These are phyloP conservation scores for Sinhomidia bicolor DNA, from an alignment of 2,888 invertebrate genomes.

Conservation along the genomic window DNA sequence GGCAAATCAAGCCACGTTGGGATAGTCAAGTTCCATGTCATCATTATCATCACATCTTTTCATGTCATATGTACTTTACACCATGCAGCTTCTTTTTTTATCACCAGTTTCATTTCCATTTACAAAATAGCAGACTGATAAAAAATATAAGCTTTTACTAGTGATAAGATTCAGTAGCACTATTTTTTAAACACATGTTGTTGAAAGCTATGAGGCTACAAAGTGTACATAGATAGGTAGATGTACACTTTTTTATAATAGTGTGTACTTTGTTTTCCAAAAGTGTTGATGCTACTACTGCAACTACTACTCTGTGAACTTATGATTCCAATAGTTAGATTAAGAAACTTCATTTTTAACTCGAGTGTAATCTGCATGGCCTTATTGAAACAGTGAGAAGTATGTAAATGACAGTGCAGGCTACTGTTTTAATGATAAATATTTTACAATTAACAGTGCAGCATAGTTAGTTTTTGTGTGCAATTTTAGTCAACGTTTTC, in stretches of 20 bases:
- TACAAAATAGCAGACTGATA: conserved; percentile 62
- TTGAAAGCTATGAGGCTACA: conserved; percentile 37
- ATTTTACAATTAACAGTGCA: neutral
- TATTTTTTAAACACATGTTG: conserved; percentile 35
- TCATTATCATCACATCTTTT: neutral
- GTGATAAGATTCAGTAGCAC: conserved; percentile 11
- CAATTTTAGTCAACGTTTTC: conserved; percentile 50
- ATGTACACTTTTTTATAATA: neutral
- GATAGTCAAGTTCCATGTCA: neutral
- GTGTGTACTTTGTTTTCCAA: neutral
- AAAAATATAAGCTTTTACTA: neutral
- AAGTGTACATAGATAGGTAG: neutral
- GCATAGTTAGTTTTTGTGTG: neutral
- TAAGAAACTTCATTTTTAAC: neutral
- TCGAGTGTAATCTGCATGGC: conserved; percentile 41
- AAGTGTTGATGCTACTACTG: neutral
- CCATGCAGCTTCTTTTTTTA: conserved; percentile 10
- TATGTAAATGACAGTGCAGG: conserved; percentile 62
- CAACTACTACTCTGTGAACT: too few relatives aligned
- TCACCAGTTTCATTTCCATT: conserved; percentile 51
- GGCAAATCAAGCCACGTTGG: conserved; percentile 34
- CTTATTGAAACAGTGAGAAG: conserved; percentile 47
- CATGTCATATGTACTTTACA: neutral
- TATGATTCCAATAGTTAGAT: neutral
- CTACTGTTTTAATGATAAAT: conserved; percentile 53